These are phyloP conservation scores for Steinernema carpocapsae DNA, from an alignment of 2,888 invertebrate genomes.

Conservation along the genomic window DNA sequence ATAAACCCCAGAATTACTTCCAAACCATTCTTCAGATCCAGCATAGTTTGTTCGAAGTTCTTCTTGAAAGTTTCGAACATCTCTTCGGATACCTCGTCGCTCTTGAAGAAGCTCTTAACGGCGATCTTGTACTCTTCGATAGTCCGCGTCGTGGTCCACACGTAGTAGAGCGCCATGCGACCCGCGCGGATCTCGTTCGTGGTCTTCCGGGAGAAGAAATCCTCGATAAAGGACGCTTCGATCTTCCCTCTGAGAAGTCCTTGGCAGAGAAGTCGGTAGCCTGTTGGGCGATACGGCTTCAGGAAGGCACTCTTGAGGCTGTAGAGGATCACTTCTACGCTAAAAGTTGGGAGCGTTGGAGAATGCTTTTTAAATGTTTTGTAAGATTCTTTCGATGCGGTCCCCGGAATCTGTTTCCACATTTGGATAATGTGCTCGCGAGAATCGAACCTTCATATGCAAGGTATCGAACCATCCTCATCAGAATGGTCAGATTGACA, in stretches of 20 bases:
- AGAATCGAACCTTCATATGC: no score
- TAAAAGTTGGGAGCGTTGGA: no score
- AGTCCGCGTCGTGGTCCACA: not conserved
- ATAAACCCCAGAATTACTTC: no score
- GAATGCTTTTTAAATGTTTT: no score
- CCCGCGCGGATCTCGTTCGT: not conserved
- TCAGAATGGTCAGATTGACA: no score
- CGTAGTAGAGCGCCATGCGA: not conserved
- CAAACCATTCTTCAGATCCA: not conserved
- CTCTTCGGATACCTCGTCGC: not conserved
- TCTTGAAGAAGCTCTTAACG: not conserved
- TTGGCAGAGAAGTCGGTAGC: slow-evolving; percentile 11
- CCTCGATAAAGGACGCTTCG: not conserved
- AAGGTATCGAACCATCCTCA: no score
- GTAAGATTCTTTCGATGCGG: no score
- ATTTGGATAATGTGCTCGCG: no score
- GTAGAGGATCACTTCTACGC: not conserved
- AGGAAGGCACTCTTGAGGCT: not conserved
- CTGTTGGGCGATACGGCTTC: not conserved
- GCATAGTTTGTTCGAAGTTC: not conserved
- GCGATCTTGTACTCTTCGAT: not conserved
- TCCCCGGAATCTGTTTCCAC: no score
- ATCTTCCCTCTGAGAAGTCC: not conserved
- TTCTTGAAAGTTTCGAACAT: not conserved
- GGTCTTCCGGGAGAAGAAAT: not conserved